Evolutionary conservation across 30 jellyfish, hydroid and myxozoan genomes (phyloP).

Genomic region (Aurelia aurita complex sp. Pacific): DNA sequence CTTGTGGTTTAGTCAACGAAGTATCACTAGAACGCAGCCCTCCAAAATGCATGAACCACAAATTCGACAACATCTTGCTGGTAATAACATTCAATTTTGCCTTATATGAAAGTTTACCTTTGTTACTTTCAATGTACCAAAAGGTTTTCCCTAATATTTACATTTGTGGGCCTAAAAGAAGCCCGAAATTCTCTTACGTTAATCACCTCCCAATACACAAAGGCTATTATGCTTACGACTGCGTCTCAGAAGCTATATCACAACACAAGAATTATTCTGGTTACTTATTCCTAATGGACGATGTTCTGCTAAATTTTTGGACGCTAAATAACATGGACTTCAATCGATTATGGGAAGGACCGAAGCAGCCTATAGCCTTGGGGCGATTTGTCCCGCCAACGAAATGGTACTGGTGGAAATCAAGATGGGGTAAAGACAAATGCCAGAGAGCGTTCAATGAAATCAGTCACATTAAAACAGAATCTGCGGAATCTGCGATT

Average conservation of each 20-base stretch:
- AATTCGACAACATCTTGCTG: conserved; percentile 65
- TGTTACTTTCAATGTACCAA: conserved; percentile 57
- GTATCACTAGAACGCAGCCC: not conserved
- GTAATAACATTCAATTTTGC: conserved; percentile 78
- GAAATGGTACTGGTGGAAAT: conserved; percentile 96
- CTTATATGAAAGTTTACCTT: conserved; percentile 66
- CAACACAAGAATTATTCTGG: conserved; percentile 71
- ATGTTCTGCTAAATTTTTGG: conserved; percentile 88
- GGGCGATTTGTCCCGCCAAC: conserved; percentile 63
- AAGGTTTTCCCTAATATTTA: conserved; percentile 81
- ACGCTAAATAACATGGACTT: conserved; percentile 50
- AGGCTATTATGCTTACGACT: conserved; percentile 78
- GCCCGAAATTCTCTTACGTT: conserved; percentile 18
- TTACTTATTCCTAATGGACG: conserved; percentile 82
- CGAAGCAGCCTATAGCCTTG: conserved; percentile 71
- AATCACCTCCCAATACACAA: conserved; percentile 53
- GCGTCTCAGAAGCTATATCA: conserved; percentile 57
- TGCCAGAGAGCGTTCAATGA: conserved; percentile 79
- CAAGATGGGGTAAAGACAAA: conserved; percentile 86
- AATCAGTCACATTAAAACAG: conserved; percentile 23
- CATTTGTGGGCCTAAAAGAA: conserved; percentile 76
- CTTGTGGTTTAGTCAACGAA: conserved; percentile 20
- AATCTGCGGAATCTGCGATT: conserved; percentile 36
- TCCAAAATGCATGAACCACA: conserved; percentile 49
- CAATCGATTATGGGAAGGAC: conserved; percentile 91